Percentiles rank a stretch among this genome's conserved stretches.
These are phyloP conservation scores for Heterohyrax brucei DNA, from an alignment of 2,797 vertebrate genomes.

Conservation along the genomic window DNA sequence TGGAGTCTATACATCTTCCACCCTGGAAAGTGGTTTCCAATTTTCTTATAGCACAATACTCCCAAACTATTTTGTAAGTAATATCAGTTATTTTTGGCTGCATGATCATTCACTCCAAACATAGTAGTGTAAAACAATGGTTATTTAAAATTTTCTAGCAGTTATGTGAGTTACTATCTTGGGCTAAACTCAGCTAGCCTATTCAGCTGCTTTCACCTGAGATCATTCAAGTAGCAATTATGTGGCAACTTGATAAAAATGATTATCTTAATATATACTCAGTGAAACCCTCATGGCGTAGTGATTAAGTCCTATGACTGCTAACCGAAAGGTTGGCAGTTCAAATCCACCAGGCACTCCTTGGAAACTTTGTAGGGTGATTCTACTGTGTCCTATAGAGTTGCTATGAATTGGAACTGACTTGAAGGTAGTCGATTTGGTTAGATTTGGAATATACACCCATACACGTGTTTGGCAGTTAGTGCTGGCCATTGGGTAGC, in stretches of 20 bases:
- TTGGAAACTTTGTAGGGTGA: too few species aligned
- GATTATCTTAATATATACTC: background rate
- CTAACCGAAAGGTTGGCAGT: too few species aligned
- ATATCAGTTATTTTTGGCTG: background rate
- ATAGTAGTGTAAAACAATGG: background rate
- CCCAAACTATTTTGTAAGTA: background rate
- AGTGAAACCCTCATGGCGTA: too few species aligned
- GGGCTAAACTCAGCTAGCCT: background rate
- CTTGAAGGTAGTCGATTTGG: too few species aligned
- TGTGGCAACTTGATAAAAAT: background rate
- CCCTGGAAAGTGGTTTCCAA: background rate
- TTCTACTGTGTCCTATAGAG: too few species aligned
- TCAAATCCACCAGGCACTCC: too few species aligned
- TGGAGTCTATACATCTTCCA: background rate
- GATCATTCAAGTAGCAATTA: background rate
- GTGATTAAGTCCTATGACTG: too few species aligned
- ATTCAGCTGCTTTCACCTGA: background rate
- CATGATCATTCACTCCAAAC: background rate
- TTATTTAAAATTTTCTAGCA: background rate
- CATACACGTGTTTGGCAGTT: background rate
- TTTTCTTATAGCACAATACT: background rate
- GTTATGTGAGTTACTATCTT: too few species aligned
- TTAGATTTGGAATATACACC: background rate
- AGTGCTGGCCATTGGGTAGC: background rate
- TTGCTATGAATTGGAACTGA: too few species aligned